Base-by-base conservation (phyloP, 2,113 vertebrate species). In the Callospermophilus lateralis region DNA sequence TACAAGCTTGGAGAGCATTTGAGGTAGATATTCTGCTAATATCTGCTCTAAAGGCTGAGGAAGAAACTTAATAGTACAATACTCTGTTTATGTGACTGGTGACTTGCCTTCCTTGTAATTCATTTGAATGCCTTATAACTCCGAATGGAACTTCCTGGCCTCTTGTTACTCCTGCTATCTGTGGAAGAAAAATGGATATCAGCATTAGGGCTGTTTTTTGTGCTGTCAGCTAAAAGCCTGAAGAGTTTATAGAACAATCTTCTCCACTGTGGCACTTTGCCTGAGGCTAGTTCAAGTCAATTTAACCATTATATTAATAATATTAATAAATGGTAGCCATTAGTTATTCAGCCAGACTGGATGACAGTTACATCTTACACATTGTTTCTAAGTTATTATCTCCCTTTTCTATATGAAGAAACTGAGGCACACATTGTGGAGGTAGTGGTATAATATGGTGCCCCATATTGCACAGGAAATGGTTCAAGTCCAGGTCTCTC, bases 371-470 rank as follows among this genome's bases (percentile, higher is more conserved):
- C 28, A 89, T 86, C 86, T 96, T 95, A 28, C 51, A 45, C 15
- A 90, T 89, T 86, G 67, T 90, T 94, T 92, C 22, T 94, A 94
- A 93, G 78, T 85, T 89, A 83, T 77, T 89, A 92, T 72, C 19
- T 92, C 32, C 3, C 24, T 12, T 94, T 32, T 73, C 30, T 92
- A 42, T 16, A 32, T 77, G 53, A 94, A 45, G 80, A 92, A 86
- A 77, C 10, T 67, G 51, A 86, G 45, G n/a, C 67, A 37, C 20
- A 42, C 55, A 84, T 39, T 85, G 24, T 37, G 24, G 34, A 37
- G 48, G 68, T 68, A 84, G 84, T 51, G 12, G 12, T 51, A 51
- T 51, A 51, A 51, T 51, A 51, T 51, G 48, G 48, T 51, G 48
- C 15, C n/a, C 4, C 39, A 92, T 51, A 28, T 85, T 80, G 58